A percentile compares a stretch with the other conserved stretches of the same genome.
Evolutionary conservation across 2,113 vertebrate genomes (phyloP).

Genomic region (Glaucomys volans): DNA sequence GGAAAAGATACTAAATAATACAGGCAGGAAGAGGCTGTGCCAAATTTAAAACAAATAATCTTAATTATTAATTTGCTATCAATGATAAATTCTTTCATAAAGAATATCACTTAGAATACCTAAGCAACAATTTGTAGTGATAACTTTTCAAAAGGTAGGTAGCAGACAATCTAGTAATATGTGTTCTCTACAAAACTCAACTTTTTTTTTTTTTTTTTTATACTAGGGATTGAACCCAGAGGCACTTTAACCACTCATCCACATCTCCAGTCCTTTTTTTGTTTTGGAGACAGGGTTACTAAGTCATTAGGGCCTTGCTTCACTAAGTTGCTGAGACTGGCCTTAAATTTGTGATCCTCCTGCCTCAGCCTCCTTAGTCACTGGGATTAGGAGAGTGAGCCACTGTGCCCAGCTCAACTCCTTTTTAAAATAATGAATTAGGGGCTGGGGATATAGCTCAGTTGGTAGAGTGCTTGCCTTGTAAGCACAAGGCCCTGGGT

Average conservation of each 20-base stretch:
- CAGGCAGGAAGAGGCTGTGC: background rate
- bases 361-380: no score
- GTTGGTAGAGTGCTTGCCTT: no score
- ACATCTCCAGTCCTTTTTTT: no score
- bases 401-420: background rate
- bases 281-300: no score
- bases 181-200: background rate
- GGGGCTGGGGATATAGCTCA: no score
- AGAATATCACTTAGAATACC: background rate
- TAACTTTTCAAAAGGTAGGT: background rate
- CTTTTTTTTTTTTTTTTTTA: background rate
- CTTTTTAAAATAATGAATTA: slow-evolving; percentile 31
- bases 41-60: background rate
- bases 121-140: background rate
- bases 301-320: no score
- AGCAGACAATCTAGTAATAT: background rate
- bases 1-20: slow-evolving; percentile 45
- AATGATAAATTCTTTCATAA: background rate
- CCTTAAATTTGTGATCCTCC: no score
- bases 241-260: no score
- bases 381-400: no score
- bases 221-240: no score
- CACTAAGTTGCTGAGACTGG: no score
- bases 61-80: slow-evolving; percentile 40
- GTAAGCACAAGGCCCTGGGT: no score